These are phyloP conservation scores for Malthinus flaveolus DNA, from an alignment of 2,888 invertebrate species.

Conservation along the genomic window DNA sequence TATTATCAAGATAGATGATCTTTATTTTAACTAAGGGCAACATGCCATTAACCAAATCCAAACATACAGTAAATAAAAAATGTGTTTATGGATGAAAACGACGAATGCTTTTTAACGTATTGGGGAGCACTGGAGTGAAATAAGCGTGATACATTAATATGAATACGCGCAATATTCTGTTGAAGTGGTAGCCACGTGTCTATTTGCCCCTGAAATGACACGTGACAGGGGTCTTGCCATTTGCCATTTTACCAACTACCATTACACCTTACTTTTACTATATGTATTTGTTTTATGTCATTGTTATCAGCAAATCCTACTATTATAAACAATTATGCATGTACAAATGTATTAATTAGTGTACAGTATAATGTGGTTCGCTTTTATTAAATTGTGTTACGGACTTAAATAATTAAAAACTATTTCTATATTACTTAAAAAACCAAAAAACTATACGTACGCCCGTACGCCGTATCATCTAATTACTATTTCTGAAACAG, in stretches of 20 bases:
- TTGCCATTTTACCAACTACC: background rate
- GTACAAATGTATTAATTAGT: too few relatives aligned
- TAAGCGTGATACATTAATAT: conserved; percentile 33
- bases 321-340: too few relatives aligned
- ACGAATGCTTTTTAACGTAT: conserved; percentile 18
- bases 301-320: background rate
- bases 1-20: too few relatives aligned
- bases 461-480: too few relatives aligned
- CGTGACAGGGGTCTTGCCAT: conserved; percentile 21
- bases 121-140: conserved; percentile 45
- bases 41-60: too few relatives aligned
- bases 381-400: too few relatives aligned
- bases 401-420: too few relatives aligned
- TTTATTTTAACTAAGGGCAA: too few relatives aligned
- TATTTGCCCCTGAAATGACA: conserved; percentile 23
- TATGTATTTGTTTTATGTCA: background rate
- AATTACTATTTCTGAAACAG: too few relatives aligned
- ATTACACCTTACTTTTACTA: background rate
- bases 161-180: conserved; percentile 26
- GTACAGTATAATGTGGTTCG: too few relatives aligned
- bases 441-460: too few relatives aligned
- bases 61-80: conserved; percentile 12
- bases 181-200: conserved; percentile 28
- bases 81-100: conserved; percentile 18
- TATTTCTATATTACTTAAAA: too few relatives aligned